Percentiles rank a stretch among this genome's conserved stretches.
phyloP scores from a whole-genome alignment of 2,888 invertebrate species.

The Mechanitis messenoides region DNA sequence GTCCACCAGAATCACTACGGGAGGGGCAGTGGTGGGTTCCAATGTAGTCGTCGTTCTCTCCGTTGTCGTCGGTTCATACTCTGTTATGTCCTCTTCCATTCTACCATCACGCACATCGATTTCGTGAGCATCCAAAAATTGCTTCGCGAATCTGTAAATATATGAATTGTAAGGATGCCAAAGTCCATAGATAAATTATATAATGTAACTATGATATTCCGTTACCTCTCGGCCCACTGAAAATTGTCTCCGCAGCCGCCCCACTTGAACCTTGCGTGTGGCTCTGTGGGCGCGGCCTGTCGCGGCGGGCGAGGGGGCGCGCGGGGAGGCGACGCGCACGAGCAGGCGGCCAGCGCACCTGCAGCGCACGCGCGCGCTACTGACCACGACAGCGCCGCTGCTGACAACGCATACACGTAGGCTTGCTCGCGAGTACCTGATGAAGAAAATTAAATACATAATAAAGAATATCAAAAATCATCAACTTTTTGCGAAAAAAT shows the following conservation, averaged over 20 bases:
- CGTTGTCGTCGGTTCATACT: slow-evolving; percentile 55
- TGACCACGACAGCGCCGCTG: slow-evolving; percentile 86
- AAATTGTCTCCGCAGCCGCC: slow-evolving; percentile 91
- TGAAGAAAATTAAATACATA: too few species aligned
- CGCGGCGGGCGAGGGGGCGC: slow-evolving; percentile 76
- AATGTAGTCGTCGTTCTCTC: slow-evolving; percentile 46
- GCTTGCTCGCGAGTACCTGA: slow-evolving; percentile 90
- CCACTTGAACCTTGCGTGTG: slow-evolving; percentile 87
- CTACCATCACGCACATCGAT: slow-evolving; percentile 68
- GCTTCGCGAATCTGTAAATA: slow-evolving; percentile 77
- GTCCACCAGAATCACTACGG: slow-evolving; percentile 66
- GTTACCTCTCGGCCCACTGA: slow-evolving; percentile 79
- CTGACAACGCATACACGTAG: slow-evolving; percentile 88
- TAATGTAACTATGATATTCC: not conserved
- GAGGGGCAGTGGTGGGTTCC: slow-evolving; percentile 54
- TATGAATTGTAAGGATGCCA: slow-evolving; percentile 5
- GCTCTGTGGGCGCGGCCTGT: slow-evolving; percentile 81
- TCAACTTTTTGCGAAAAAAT: too few species aligned
- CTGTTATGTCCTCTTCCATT: slow-evolving; percentile 50
- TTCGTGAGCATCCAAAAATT: slow-evolving; percentile 82
- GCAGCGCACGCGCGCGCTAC: slow-evolving; percentile 87
- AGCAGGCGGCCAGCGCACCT: slow-evolving; percentile 84
- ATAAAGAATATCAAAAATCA: too few species aligned
- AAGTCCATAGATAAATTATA: not conserved
- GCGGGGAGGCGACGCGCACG: slow-evolving; percentile 84